Evolutionary conservation across 23 tunicate species (phyloP).

Genomic region (Trididemnum miniatum): DNA sequence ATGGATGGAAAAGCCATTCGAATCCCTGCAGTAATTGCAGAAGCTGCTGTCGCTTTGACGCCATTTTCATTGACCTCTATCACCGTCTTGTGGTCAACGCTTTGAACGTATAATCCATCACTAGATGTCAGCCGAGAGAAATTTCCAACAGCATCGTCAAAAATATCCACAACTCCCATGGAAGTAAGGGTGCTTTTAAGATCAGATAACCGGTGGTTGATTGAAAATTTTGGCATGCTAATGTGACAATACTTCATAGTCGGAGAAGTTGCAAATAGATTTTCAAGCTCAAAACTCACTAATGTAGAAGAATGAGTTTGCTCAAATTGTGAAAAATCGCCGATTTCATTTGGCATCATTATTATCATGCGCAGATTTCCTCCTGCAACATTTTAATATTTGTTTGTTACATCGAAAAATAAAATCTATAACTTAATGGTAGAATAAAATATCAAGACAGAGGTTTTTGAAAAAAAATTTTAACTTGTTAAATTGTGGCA

Average conservation of each 20-base stretch:
- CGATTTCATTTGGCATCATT: slow-evolving; percentile 42
- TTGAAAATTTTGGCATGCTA: slow-evolving; percentile 69
- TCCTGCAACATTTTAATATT: too few relatives aligned
- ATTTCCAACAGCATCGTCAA: slow-evolving; percentile 44
- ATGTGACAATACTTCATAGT: slow-evolving; percentile 26
- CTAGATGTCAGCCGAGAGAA: slow-evolving; percentile 52
- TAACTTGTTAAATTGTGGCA: too few relatives aligned
- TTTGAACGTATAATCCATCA: slow-evolving; percentile 39
- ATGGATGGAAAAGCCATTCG: slow-evolving; percentile 38
- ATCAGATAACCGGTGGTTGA: slow-evolving; percentile 27
- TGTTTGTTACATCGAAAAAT: too few relatives aligned
- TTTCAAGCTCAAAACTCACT: background rate
- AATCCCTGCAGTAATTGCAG: slow-evolving; percentile 14
- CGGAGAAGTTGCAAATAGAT: background rate
- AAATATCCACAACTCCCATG: slow-evolving; percentile 63
- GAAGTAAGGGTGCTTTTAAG: slow-evolving; percentile 6
- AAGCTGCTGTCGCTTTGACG: slow-evolving; percentile 72
- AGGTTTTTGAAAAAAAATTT: too few relatives aligned
- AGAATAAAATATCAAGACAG: too few relatives aligned
- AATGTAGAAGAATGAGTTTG: background rate
- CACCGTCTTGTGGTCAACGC: slow-evolving; percentile 62
- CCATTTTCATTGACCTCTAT: slow-evolving; percentile 74
- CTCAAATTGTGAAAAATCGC: slow-evolving; percentile 41
- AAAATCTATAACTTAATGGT: too few relatives aligned
- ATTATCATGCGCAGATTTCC: slow-evolving; percentile 33